Evolutionary conservation across 2,113 vertebrate genomes (phyloP).

Genomic region (Psophia crepitans): DNA sequence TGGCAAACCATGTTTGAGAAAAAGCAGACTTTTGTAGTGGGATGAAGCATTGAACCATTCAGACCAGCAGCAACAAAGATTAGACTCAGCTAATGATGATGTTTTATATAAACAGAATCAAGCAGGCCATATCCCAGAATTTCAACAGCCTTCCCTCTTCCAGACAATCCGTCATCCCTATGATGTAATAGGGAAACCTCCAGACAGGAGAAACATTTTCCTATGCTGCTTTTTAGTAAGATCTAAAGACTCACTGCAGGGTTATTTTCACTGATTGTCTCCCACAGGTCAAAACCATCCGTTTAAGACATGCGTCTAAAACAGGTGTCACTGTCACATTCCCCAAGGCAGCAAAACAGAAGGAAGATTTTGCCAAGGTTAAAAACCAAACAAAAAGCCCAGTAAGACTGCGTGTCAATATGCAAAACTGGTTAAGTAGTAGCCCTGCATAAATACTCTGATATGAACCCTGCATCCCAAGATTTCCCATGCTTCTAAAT

Average conservation of each 20-base stretch:
- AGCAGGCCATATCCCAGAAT: background rate
- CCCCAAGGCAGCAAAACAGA: background rate
- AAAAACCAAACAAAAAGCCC: background rate
- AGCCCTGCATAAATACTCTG: background rate
- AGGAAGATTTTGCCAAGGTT: background rate
- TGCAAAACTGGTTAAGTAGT: background rate
- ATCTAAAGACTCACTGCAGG: background rate
- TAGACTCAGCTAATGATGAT: background rate
- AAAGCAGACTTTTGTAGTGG: background rate
- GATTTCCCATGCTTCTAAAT: background rate
- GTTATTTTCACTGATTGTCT: background rate
- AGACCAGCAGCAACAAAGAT: background rate
- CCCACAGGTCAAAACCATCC: background rate
- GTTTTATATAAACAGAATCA: background rate
- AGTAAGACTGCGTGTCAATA: background rate
- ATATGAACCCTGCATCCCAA: background rate
- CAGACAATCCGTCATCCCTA: background rate
- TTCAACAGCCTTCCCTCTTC: conserved; percentile 9
- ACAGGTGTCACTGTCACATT: background rate
- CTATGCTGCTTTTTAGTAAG: background rate
- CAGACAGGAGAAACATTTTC: conserved; percentile 18
- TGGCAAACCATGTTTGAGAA: background rate
- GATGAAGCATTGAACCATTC: background rate
- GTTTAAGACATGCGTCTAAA: background rate
- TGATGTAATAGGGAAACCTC: conserved; percentile 26